phyloP scores from a whole-genome alignment of 2,113 vertebrate genomes.

The Paramisgurnus dabryanus region DNA sequence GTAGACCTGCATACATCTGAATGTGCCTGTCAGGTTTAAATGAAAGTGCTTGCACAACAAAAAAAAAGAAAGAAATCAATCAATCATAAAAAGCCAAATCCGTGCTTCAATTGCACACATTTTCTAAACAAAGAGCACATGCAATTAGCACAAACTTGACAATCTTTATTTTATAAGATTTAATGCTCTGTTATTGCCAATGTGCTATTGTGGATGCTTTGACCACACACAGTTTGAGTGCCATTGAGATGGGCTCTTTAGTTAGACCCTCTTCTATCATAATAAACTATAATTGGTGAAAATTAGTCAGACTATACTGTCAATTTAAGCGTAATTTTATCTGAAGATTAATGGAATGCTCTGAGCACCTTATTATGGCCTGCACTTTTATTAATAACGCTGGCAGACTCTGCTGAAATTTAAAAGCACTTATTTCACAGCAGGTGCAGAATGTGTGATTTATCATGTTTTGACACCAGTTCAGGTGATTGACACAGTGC shows the following conservation, averaged over 20 bases:
- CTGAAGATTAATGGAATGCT: neutral
- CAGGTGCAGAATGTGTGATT: neutral
- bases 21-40: slow-evolving; percentile 8
- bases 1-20: slow-evolving; percentile 23
- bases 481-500: neutral
- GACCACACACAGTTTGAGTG: neutral
- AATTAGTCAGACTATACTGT: neutral
- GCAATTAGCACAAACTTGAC: slow-evolving; percentile 1
- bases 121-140: slow-evolving; percentile 23
- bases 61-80: neutral
- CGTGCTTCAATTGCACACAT: neutral
- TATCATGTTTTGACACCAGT: neutral
- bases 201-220: neutral
- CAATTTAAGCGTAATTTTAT: neutral
- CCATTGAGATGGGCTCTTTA: neutral
- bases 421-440: neutral
- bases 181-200: neutral
- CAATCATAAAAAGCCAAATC: neutral
- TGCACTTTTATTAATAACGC: neutral
- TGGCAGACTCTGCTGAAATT: neutral
- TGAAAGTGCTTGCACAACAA: slow-evolving; percentile 12
- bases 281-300: neutral
- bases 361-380: neutral
- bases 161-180: slow-evolving; percentile 6
- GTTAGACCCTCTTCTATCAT: neutral